Percentiles rank a stretch among this genome's conserved stretches.
These are phyloP conservation scores for Suricata suricatta DNA, from an alignment of 2,113 vertebrate species.

Conservation along the genomic window DNA sequence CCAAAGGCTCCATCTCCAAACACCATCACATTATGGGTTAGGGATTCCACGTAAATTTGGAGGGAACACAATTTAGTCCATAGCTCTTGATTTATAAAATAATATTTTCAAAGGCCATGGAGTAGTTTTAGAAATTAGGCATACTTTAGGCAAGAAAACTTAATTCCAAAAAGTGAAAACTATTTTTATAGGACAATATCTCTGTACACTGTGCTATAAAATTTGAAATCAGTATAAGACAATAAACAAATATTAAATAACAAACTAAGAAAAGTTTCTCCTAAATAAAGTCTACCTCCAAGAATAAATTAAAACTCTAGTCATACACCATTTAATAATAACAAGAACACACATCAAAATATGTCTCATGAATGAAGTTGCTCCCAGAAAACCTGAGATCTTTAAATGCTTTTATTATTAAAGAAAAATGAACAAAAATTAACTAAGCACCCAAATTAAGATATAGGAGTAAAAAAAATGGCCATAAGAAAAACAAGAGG, in stretches of 20 bases:
- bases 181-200: background rate
- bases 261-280: background rate
- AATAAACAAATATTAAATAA: conserved; percentile 25
- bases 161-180: background rate
- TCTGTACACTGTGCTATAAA: background rate
- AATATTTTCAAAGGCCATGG: conserved; percentile 11
- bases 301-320: conserved; percentile 41
- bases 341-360: conserved; percentile 13
- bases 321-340: conserved; percentile 16
- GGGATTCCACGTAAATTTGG: background rate
- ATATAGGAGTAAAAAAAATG: background rate
- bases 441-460: background rate
- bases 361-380: background rate
- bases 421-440: background rate
- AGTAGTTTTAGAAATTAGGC: background rate
- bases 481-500: background rate
- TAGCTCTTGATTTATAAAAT: background rate
- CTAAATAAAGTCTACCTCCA: conserved; percentile 5
- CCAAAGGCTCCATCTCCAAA: background rate
- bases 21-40: background rate
- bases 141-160: conserved; percentile 2
- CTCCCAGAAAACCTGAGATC: conserved; percentile 24
- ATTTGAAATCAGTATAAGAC: conserved; percentile 25
- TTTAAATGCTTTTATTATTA: conserved; percentile 40
- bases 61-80: background rate